phyloP scores from a whole-genome alignment of 2,797 vertebrate species.

The Amphiprion clarkii region DNA sequence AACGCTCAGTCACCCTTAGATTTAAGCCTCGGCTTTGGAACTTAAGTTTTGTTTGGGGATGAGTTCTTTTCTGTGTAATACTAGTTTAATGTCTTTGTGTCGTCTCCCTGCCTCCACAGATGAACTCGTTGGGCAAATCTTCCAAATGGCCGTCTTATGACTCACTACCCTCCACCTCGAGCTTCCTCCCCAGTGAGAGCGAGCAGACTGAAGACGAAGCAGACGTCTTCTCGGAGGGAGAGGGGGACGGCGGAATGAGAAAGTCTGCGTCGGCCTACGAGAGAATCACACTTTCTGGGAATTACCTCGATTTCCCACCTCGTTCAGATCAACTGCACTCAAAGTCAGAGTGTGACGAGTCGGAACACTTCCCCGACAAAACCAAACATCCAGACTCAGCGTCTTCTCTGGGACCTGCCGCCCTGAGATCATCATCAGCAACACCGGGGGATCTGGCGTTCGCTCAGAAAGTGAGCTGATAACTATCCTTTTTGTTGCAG shows the following conservation, averaged over 20 bases:
- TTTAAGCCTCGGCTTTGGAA: no score
- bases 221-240: conserved; percentile 77
- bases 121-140: conserved; percentile 78
- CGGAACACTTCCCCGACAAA: conserved; percentile 15
- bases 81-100: not conserved
- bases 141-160: conserved; percentile 80
- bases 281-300: conserved; percentile 24
- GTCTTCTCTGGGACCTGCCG: conserved; percentile 28
- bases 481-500: not conserved
- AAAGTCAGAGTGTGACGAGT: conserved; percentile 16
- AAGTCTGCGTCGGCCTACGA: conserved; percentile 34
- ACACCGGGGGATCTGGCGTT: conserved; percentile 89
- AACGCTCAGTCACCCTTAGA: no score
- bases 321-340: conserved; percentile 28
- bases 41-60: not conserved
- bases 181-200: conserved; percentile 77
- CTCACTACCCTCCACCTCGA: conserved; percentile 75
- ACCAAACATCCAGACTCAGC: conserved; percentile 10
- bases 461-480: conserved; percentile 87
- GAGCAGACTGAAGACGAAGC: conserved; percentile 83
- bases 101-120: conserved; percentile 57
- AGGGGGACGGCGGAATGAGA: conserved; percentile 58
- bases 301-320: conserved; percentile 42
- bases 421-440: conserved; percentile 39
- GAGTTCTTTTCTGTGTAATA: not conserved